Base-by-base conservation (phyloP, 2,888 invertebrate genomes). In the Tachina lurida region DNA sequence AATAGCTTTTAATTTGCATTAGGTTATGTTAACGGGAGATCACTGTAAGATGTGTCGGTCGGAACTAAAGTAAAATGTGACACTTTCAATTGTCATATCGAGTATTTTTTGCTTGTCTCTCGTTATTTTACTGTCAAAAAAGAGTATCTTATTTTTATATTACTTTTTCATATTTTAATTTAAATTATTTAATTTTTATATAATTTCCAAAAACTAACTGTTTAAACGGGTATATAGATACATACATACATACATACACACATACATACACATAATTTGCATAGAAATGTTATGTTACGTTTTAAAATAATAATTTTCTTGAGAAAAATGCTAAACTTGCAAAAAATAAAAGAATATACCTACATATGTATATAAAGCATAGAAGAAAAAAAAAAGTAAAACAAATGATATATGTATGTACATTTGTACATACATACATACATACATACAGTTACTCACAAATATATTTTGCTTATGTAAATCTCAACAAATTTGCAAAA, bases 291-390 rank as follows among this genome's bases (percentile, higher is more conserved):
- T 49, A 39, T 19, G 52, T 62, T 78, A 31, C 43, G 52, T 68
- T 62, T 70, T 54, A 41, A 31, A 31, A n/a, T 70, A 47, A 31
- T 49, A 71, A 47, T 41, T 47, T 70, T 70, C 47, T 62, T 78
- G 49, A 43, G 63, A 54, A 75, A 54, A 75, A 22, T 41, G 43
- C 8, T 62, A 41, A 74, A 47, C 39, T 74, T 41, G 9, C 49
- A 31, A 41, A 22, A 13, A 3, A 39, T 1, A 54, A 22, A 8
- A 31, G 15, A 60, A 17, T 45, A 58, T n/a, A n/a, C n/a, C n/a
- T n/a, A n/a, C n/a, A n/a, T n/a, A n/a, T n/a, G n/a, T n/a, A n/a
- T n/a, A n/a, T n/a, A 31, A 47, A 58, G n/a, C n/a, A 62, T 15
- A 10, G 0, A 7, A 31, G 31, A 10, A 4, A 4, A 31, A 63